A percentile compares a stretch with the other conserved stretches of the same genome.
Evolutionary conservation across 2,113 vertebrate species (phyloP).

Genomic region (Clinocottus analis): DNA sequence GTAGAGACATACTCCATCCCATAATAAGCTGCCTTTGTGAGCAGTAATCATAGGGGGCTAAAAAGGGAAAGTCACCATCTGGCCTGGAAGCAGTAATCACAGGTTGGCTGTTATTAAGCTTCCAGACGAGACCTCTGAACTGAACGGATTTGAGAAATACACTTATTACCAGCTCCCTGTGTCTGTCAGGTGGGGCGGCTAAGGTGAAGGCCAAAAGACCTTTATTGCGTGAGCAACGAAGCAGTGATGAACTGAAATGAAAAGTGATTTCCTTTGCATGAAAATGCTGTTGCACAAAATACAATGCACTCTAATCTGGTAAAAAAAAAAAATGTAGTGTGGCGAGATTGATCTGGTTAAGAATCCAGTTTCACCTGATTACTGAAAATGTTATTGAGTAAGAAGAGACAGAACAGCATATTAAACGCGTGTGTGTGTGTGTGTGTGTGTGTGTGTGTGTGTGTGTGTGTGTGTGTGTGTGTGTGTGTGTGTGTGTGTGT

Average conservation of each 20-base stretch:
- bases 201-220: slow-evolving; percentile 50
- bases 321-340: neutral
- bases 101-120: slow-evolving; percentile 78
- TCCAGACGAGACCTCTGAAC: slow-evolving; percentile 57
- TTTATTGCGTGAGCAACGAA: neutral
- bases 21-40: slow-evolving; percentile 54
- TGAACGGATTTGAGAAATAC: slow-evolving; percentile 62
- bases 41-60: slow-evolving; percentile 75
- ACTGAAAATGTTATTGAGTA: slow-evolving; percentile 13
- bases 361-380: slow-evolving; percentile 1
- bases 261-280: slow-evolving; percentile 33
- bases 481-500: no score
- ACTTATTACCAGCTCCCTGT: slow-evolving; percentile 52
- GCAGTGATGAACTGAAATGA: slow-evolving; percentile 12
- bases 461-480: no score
- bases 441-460: no score
- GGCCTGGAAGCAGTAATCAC: slow-evolving; percentile 77
- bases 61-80: slow-evolving; percentile 81
- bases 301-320: slow-evolving; percentile 7
- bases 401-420: neutral
- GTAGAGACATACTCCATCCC: slow-evolving; percentile 38
- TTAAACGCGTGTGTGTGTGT: neutral
- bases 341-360: slow-evolving; percentile 8
- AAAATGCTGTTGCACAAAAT: neutral
- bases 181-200: slow-evolving; percentile 52